Percentiles rank a stretch among this genome's conserved stretches.
Conservation (phyloP, 2,888 invertebrate species). For the Entomobrya multifasciata region DNA sequence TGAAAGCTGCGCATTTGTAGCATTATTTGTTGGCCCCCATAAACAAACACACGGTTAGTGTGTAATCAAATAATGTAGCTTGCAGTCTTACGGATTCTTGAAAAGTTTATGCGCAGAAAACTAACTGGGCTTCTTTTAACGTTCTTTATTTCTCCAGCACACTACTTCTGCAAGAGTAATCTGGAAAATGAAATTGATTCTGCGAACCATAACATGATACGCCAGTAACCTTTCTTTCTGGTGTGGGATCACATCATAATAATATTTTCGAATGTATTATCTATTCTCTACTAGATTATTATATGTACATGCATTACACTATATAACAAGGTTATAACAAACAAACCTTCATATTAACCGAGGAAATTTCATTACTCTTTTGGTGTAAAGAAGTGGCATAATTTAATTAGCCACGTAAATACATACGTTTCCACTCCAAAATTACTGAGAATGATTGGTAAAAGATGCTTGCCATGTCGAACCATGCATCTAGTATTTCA, state of each 20-base stretch:
- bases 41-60: background rate
- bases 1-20: too few relatives aligned
- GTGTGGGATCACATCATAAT: background rate
- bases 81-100: constrained; percentile 3
- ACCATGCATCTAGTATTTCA: too few relatives aligned
- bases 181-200: constrained; percentile 57
- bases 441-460: too few relatives aligned
- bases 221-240: constrained; percentile 29
- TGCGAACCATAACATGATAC: constrained; percentile 39
- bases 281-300: too few relatives aligned
- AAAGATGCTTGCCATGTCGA: too few relatives aligned
- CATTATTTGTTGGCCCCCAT: background rate
- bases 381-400: too few relatives aligned
- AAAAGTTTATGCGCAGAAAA: background rate
- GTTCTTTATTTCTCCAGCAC: background rate
- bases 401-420: too few relatives aligned
- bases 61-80: constrained; percentile 37
- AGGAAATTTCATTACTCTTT: too few relatives aligned
- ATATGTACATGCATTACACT: too few relatives aligned
- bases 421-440: too few relatives aligned
- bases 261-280: background rate
- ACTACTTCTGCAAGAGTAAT: constrained; percentile 26
- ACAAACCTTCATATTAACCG: too few relatives aligned
- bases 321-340: too few relatives aligned
- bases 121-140: background rate